These are phyloP conservation scores for Ashinkailepas kermadecensis DNA, from an alignment of 2,888 invertebrate species.

Conservation along the genomic window DNA sequence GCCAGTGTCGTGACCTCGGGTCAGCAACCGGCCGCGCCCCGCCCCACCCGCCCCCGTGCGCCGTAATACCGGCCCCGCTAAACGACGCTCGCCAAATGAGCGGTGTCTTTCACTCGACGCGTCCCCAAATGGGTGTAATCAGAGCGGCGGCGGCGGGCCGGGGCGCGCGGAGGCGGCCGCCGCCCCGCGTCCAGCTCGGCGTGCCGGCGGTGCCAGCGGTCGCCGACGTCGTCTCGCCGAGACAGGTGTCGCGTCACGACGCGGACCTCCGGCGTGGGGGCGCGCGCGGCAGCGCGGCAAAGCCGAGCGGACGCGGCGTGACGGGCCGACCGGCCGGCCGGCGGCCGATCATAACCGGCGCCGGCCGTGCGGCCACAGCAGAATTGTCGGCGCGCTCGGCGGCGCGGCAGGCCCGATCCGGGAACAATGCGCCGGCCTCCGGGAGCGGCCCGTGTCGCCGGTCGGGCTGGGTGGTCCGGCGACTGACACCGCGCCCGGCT, in stretches of 20 bases:
- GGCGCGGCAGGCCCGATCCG: not conserved
- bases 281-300: not conserved
- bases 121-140: conserved; percentile 4
- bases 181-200: not conserved
- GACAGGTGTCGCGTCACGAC: no score
- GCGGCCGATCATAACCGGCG: no score
- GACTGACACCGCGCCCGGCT: not conserved
- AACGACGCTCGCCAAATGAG: not conserved
- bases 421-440: not conserved
- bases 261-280: not conserved
- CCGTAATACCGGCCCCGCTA: not conserved
- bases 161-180: not conserved
- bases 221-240: no score
- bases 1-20: not conserved
- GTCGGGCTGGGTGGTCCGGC: not conserved
- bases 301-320: not conserved
- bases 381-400: no score
- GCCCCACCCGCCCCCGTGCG: not conserved
- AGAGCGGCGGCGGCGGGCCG: not conserved
- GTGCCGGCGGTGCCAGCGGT: not conserved
- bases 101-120: not conserved
- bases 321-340: not conserved
- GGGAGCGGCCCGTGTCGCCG: not conserved
- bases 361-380: no score
- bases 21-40: not conserved